These are phyloP conservation scores for Cerastoderma edule DNA, from an alignment of 2,888 invertebrate species.

Conservation along the genomic window DNA sequence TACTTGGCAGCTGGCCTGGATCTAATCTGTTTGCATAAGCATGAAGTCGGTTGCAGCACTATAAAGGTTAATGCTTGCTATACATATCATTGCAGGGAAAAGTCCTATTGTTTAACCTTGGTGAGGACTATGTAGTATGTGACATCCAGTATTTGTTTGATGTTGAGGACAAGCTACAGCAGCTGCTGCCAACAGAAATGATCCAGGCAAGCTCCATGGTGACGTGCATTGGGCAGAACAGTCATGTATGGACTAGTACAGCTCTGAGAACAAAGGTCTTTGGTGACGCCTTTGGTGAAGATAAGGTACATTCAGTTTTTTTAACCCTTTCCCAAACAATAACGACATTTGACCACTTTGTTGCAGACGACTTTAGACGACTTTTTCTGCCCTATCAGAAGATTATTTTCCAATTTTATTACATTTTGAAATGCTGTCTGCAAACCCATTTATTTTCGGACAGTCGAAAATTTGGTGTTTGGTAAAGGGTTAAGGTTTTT, in stretches of 20 bases:
- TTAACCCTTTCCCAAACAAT: too few relatives aligned
- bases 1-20: too few relatives aligned
- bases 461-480: too few relatives aligned
- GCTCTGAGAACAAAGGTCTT: conserved; percentile 38
- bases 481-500: too few relatives aligned
- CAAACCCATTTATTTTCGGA: too few relatives aligned
- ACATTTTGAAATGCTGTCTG: too few relatives aligned
- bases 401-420: too few relatives aligned
- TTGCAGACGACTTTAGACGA: too few relatives aligned
- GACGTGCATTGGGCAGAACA: conserved; percentile 62
- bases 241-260: conserved; percentile 65
- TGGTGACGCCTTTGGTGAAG: conserved; percentile 8
- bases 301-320: conserved; percentile 19
- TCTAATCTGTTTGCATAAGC: background rate
- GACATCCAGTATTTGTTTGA: conserved; percentile 45
- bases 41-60: background rate
- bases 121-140: conserved; percentile 40
- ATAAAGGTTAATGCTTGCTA: background rate
- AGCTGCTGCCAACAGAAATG: conserved; percentile 52
- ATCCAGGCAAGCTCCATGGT: conserved; percentile 47
- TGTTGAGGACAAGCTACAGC: conserved; percentile 52
- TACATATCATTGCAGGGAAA: conserved; percentile 47
- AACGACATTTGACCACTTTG: too few relatives aligned
- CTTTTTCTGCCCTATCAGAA: too few relatives aligned
- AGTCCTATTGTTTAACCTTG: conserved; percentile 42